These are phyloP conservation scores for Scaptomyza polygonia DNA, from an alignment of 2,888 invertebrate genomes.

Conservation along the genomic window DNA sequence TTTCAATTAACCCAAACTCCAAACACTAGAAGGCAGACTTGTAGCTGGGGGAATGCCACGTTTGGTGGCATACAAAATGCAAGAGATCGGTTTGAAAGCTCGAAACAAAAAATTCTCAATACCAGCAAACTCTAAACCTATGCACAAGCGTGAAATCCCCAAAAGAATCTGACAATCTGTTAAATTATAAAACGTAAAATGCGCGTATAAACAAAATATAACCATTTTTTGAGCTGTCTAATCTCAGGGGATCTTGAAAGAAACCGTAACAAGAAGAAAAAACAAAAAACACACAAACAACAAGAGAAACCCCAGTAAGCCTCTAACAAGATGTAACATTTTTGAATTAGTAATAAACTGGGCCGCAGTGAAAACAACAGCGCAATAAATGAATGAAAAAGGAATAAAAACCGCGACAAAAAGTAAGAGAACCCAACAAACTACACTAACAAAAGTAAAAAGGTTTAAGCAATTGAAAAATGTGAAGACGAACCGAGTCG, in stretches of 20 bases:
- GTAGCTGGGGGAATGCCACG: background rate
- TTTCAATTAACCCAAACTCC: constrained; percentile 44
- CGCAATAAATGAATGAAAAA: constrained; percentile 73
- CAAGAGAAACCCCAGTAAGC: constrained; percentile 26
- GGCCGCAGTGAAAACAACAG: constrained; percentile 49
- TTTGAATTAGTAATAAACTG: constrained; percentile 79
- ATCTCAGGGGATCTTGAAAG: constrained; percentile 52
- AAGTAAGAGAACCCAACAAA: background rate
- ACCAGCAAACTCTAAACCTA: constrained; percentile 4
- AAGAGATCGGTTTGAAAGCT: constrained; percentile 36
- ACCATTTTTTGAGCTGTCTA: constrained; percentile 45
- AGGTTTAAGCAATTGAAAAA: constrained; percentile 51
- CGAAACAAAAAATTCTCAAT: background rate
- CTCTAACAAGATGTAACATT: constrained; percentile 69
- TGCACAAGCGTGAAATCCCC: constrained; percentile 50
- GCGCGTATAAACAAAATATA: constrained; percentile 50
- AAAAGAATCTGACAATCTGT: constrained; percentile 54
- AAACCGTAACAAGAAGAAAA: constrained; percentile 20
- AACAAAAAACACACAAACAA: constrained; percentile 17
- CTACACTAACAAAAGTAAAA: constrained; percentile 25
- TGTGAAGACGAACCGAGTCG: constrained; percentile 31
- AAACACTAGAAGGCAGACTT: background rate
- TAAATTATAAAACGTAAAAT: constrained; percentile 64
- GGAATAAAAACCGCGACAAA: constrained; percentile 54
- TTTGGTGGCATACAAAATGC: constrained; percentile 39